These are phyloP conservation scores for Sebastes schlegelii DNA, from an alignment of 2,113 vertebrate species.

Conservation along the genomic window DNA sequence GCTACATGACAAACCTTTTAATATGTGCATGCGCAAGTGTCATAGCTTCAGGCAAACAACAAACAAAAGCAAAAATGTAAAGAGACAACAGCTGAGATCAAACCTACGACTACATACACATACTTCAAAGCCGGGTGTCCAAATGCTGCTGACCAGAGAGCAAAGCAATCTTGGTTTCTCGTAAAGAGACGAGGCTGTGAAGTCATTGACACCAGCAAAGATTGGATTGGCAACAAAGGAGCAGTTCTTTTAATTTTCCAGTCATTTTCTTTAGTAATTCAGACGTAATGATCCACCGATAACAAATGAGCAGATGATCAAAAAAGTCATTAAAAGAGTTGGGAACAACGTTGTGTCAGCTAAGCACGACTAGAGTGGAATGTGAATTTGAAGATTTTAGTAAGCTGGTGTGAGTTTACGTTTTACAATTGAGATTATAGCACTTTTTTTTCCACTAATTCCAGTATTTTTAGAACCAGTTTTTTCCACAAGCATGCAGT, in stretches of 20 bases:
- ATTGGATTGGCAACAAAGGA: background rate
- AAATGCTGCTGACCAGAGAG: background rate
- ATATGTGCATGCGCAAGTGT: too few relatives aligned
- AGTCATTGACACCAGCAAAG: background rate
- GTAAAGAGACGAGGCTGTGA: background rate
- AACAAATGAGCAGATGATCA: constrained; percentile 8
- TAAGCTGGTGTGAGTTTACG: background rate
- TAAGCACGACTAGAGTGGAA: background rate
- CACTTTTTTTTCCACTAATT: background rate
- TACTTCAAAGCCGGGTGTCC: background rate
- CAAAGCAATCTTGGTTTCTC: background rate
- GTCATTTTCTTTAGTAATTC: background rate
- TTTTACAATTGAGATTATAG: background rate
- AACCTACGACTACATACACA: background rate
- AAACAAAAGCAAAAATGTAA: background rate
- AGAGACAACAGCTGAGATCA: background rate
- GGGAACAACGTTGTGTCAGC: background rate
- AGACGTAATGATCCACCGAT: constrained; percentile 8
- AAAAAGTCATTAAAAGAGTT: constrained; percentile 16
- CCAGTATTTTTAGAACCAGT: background rate
- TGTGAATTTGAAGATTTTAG: background rate
- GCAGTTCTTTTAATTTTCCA: background rate
- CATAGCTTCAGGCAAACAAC: background rate
- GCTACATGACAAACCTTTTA: too few relatives aligned
- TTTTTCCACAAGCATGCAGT: background rate